A percentile compares a stretch with the other conserved stretches of the same genome.
Evolutionary conservation across 2,113 vertebrate genomes (phyloP).

Genomic region (Gavialis gangeticus): DNA sequence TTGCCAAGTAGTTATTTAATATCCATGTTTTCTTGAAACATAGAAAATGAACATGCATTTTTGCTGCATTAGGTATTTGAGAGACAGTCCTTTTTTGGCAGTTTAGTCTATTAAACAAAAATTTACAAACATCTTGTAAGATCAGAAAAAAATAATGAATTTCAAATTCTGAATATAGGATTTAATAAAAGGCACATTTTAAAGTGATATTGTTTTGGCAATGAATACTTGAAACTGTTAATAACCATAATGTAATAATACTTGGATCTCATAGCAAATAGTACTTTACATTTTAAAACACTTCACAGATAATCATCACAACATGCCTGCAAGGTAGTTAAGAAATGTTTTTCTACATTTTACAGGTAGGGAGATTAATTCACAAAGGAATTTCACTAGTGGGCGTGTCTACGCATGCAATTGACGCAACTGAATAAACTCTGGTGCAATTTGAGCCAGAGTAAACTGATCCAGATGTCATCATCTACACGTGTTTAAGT

Average conservation of each 20-base stretch:
- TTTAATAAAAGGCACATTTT: background rate
- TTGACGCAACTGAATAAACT: no score
- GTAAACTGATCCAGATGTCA: no score
- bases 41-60: conserved; percentile 50
- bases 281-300: background rate
- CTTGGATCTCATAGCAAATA: background rate
- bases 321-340: background rate
- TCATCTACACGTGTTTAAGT: no score
- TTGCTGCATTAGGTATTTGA: conserved; percentile 43
- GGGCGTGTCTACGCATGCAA: no score
- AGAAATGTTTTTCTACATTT: background rate
- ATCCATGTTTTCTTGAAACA: background rate
- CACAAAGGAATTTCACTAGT: background rate
- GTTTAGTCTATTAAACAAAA: conserved; percentile 34
- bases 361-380: background rate
- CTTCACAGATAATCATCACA: background rate
- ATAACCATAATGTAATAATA: background rate
- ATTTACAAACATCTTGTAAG: conserved; percentile 30
- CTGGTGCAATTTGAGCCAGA: no score
- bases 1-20: conserved; percentile 45
- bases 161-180: conserved; percentile 13
- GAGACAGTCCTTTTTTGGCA: conserved; percentile 53
- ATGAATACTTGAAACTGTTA: background rate
- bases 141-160: conserved; percentile 26
- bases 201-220: conserved; percentile 18